Evolutionary conservation across 1,140 invertebrate species (phyloP).

Genomic region (Trissolcus basalis): DNA sequence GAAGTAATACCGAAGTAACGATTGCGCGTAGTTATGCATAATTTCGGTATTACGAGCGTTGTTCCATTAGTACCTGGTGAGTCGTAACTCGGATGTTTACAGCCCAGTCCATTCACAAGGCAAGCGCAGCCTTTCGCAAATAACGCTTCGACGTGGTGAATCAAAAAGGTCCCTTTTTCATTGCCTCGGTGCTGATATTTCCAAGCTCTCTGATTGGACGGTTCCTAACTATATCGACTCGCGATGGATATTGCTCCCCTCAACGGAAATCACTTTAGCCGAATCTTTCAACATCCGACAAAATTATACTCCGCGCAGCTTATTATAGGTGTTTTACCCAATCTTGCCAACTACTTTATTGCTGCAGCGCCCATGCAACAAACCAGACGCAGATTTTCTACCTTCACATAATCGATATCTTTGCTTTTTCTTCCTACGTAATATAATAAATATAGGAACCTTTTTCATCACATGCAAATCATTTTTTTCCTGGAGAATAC

Average conservation of each 20-base stretch:
- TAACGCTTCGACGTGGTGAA: constrained; percentile 36
- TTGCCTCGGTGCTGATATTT: constrained; percentile 17
- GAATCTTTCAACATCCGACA: constrained; percentile 60
- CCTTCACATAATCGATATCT: constrained; percentile 32
- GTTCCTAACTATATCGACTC: constrained; percentile 42
- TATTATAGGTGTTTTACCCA: constrained; percentile 69
- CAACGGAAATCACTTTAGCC: constrained; percentile 64
- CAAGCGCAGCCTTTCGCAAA: constrained; percentile 43
- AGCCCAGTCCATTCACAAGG: constrained; percentile 46
- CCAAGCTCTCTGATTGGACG: constrained; percentile 33
- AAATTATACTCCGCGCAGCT: constrained; percentile 64
- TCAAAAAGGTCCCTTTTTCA: constrained; percentile 30
- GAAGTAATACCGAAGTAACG: constrained; percentile 36
- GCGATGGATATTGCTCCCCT: neutral
- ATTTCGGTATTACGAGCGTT: constrained; percentile 56
- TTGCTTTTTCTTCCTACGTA: constrained; percentile 44
- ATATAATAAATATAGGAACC: constrained; percentile 19
- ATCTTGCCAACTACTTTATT: constrained; percentile 63
- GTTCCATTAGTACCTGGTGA: constrained; percentile 59
- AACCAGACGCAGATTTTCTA: constrained; percentile 55
- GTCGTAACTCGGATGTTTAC: constrained; percentile 62
- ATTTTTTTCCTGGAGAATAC: constrained; percentile 4
- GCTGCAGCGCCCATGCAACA: constrained; percentile 38
- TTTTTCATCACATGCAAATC: constrained; percentile 45
- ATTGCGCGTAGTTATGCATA: constrained; percentile 58